A percentile compares a stretch with the other conserved stretches of the same genome.
Conservation (phyloP, 2,113 vertebrate species). For the Cyprinodon variegatus region DNA sequence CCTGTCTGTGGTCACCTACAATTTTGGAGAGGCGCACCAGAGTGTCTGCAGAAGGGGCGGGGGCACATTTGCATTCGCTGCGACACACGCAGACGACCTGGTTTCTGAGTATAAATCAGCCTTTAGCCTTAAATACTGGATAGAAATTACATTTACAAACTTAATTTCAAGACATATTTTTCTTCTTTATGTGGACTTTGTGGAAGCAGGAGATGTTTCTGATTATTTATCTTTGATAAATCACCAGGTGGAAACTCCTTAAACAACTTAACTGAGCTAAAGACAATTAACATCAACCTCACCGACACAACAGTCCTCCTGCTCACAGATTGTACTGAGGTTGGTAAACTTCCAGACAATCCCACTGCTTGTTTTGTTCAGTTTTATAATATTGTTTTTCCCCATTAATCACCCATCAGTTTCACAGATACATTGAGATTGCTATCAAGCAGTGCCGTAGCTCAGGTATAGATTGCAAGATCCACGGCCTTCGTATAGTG, state of each 20-base stretch:
- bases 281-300: constrained; percentile 96
- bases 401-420: constrained; percentile 73
- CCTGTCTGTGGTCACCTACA: no score
- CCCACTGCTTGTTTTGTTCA: not conserved
- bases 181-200: not conserved
- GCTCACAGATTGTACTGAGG: constrained; percentile 94
- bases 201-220: not conserved
- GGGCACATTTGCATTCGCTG: no score
- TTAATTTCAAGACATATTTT: not conserved
- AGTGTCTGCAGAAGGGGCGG: no score
- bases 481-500: constrained; percentile 90
- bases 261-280: constrained; percentile 96
- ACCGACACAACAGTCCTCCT: constrained; percentile 92
- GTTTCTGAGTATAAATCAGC: no score
- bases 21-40: no score
- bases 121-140: not conserved
- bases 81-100: no score
- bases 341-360: constrained; percentile 48
- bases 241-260: constrained; percentile 91
- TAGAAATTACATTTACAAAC: not conserved
- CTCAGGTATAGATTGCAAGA: constrained; percentile 98
- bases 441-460: constrained; percentile 98
- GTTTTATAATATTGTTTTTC: not conserved
- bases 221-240: not conserved
- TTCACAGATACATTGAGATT: constrained; percentile 94